These are phyloP conservation scores for Brachionichthys hirsutus DNA, from an alignment of 2,113 vertebrate species.

Conservation along the genomic window DNA sequence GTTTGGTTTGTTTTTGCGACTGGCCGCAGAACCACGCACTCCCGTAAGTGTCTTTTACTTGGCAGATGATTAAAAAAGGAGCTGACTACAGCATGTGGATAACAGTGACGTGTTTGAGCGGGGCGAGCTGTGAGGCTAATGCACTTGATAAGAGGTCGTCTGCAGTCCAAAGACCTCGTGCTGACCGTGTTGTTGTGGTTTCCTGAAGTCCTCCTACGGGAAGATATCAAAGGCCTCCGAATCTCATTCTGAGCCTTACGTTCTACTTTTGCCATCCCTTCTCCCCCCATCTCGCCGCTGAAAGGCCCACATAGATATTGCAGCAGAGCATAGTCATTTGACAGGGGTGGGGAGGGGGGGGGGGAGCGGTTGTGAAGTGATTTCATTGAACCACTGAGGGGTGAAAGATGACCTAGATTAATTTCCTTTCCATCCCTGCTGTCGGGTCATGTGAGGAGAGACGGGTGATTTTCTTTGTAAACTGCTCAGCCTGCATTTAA, in stretches of 20 bases:
- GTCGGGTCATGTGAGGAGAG: conserved; percentile 60
- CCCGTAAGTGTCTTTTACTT: too few relatives aligned
- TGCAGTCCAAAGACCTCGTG: background rate
- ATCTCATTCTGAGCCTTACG: conserved; percentile 39
- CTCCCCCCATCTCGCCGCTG: background rate
- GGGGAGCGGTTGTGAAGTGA: conserved; percentile 28
- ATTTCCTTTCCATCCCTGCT: conserved; percentile 25
- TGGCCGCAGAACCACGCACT: too few relatives aligned
- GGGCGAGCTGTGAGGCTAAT: conserved; percentile 13
- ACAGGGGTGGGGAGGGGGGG: conserved; percentile 5
- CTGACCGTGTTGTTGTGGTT: background rate
- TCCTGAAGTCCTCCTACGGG: background rate
- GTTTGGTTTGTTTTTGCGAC: too few relatives aligned
- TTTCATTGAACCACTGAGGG: conserved; percentile 55
- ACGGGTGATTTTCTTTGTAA: conserved; percentile 33
- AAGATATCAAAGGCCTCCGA: background rate
- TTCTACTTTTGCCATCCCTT: conserved; percentile 24
- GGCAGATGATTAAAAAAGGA: too few relatives aligned
- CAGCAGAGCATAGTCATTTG: conserved; percentile 15
- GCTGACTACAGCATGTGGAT: background rate
- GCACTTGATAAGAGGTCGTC: background rate
- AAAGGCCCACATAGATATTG: background rate
- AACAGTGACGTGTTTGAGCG: background rate
- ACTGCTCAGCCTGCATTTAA: background rate
- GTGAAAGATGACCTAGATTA: conserved; percentile 71